These are phyloP conservation scores for Scolopax rusticola DNA, from an alignment of 2,797 vertebrate species.

Conservation along the genomic window DNA sequence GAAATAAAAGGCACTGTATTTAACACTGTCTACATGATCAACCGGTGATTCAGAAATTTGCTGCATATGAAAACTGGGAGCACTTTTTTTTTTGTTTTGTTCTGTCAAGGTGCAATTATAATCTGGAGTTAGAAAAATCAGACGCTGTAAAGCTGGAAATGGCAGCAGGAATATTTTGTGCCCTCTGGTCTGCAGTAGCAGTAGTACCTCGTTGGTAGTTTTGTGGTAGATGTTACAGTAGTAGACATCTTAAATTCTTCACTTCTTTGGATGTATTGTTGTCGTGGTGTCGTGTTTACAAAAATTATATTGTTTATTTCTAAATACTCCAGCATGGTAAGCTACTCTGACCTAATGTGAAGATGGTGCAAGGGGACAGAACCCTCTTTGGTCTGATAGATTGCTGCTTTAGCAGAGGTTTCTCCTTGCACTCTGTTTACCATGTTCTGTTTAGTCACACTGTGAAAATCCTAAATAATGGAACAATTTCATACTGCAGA, in stretches of 20 bases:
- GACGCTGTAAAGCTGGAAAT: not conserved
- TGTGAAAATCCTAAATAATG: not conserved
- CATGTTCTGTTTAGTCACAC: not conserved
- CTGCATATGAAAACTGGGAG: not conserved
- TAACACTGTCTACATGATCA: not conserved
- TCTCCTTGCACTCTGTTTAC: not conserved
- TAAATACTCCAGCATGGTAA: not conserved
- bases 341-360: not conserved
- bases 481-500: not conserved
- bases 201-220: slow-evolving; percentile 22
- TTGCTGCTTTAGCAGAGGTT: not conserved
- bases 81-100: not conserved
- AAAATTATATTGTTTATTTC: not conserved
- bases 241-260: not conserved
- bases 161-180: slow-evolving; percentile 43
- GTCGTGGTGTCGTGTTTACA: slow-evolving; percentile 30
- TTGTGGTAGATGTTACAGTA: slow-evolving; percentile 14
- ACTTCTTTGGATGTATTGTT: not conserved
- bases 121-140: not conserved
- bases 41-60: not conserved
- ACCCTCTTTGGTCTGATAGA: not conserved
- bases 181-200: slow-evolving; percentile 49
- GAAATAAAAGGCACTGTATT: slow-evolving; percentile 12
- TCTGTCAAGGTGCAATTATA: not conserved
- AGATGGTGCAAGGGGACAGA: not conserved